Evolutionary conservation across 1,140 invertebrate species (phyloP).

Genomic region (Drosophila parvula): DNA sequence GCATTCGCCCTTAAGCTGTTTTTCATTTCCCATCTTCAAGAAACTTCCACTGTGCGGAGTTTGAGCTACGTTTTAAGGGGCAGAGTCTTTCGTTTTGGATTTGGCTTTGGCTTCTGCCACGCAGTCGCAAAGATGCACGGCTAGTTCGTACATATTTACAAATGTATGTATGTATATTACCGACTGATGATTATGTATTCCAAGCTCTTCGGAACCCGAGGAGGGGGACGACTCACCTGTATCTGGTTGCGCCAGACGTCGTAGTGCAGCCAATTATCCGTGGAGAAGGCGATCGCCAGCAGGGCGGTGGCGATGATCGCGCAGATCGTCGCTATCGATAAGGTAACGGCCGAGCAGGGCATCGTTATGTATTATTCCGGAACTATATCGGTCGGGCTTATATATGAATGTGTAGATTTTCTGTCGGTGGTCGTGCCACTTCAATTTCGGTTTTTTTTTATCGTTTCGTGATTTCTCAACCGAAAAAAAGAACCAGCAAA

Average conservation of each 20-base stretch:
- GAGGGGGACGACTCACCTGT: slow-evolving; percentile 87
- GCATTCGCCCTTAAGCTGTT: not conserved
- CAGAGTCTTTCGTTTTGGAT: slow-evolving; percentile 34
- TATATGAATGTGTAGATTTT: not conserved
- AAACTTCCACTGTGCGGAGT: slow-evolving; percentile 19
- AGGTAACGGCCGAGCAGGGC: slow-evolving; percentile 97
- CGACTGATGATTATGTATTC: slow-evolving; percentile 32
- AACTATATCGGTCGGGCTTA: slow-evolving; percentile 18
- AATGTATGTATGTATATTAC: not conserved
- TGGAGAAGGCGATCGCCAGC: slow-evolving; percentile 96
- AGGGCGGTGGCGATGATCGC: slow-evolving; percentile 96
- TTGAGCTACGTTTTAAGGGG: slow-evolving; percentile 24
- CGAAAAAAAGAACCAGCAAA: slow-evolving; percentile 31
- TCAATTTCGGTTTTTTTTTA: slow-evolving; percentile 20
- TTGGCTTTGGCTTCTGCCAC: slow-evolving; percentile 45
- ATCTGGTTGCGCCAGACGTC: slow-evolving; percentile 94
- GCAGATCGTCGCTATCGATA: slow-evolving; percentile 96
- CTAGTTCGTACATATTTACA: not conserved
- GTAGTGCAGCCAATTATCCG: slow-evolving; percentile 97
- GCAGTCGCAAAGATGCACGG: slow-evolving; percentile 40
- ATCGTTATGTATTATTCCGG: slow-evolving; percentile 85
- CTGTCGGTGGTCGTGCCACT: slow-evolving; percentile 13
- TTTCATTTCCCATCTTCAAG: slow-evolving; percentile 3
- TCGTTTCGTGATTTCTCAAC: slow-evolving; percentile 41
- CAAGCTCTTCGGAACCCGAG: slow-evolving; percentile 1